Base-by-base conservation (phyloP, 1,140 invertebrate species). In the Melitaea cinxia region DNA sequence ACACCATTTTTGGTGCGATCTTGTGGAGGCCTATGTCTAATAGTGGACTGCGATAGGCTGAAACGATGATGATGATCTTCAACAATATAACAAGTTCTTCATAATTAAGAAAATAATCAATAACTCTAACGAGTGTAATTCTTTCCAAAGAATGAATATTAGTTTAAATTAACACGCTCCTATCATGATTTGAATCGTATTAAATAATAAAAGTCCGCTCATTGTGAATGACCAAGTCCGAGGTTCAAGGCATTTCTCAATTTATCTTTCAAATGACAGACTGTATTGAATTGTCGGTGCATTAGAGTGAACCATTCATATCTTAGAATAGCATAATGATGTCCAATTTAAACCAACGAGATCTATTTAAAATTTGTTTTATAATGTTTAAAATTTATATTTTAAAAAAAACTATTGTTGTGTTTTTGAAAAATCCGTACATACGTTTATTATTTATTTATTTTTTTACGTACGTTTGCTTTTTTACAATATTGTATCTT, bases 281-380 rank as follows among this genome's bases (percentile, higher is more conserved):
- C 24, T 60, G 58, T 60, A 52, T 52, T 33, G 58, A 50, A 60
- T 60, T 60, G 58, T 52, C 58, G 58, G 49, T 52, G 47, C 35
- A 60, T 60, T 60, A 60, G 49, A 60, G 47, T 59, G 56, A 52
- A 15, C 58, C 30, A 60, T 60, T 60, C 45, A 50, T 35, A 52
- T 42, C n/a, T 33, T 30, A 30, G 49, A 37, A 60, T 35, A 60
- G 58, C 45, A 6, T 55, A 19, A 21, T 37, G 37, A 33, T 37
- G 53, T 10, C n/a, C 24, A 50, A 19, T 50, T 42, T 42, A 42
- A 42, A 6, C 37, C 37, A 17, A 42, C 37, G 37, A 17, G 6
- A 19, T 17, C 15, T 42, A 42, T 42, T 42, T 4, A 17, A 17
- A 17, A 17, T 17, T 1, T 42, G 14, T 17, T 42, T 17, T 9